A percentile compares a stretch with the other conserved stretches of the same genome.
phyloP scores from a whole-genome alignment of 2,113 vertebrate genomes.

The Oxyura jamaicensis region DNA sequence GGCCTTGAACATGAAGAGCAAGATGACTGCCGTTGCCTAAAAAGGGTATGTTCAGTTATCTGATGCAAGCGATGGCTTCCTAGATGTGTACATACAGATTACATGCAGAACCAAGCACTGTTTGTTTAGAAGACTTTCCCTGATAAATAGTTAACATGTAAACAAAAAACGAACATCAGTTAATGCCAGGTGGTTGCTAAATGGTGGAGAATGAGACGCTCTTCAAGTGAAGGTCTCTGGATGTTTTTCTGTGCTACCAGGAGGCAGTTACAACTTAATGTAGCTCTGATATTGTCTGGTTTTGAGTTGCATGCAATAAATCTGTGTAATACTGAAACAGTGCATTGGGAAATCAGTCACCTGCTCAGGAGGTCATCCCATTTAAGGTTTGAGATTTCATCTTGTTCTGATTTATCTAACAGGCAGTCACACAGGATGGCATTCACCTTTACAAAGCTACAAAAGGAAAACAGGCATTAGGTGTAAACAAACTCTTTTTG shows the following conservation, averaged over 20 bases:
- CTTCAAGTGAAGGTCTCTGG: not conserved
- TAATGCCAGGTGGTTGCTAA: not conserved
- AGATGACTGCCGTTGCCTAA: not conserved
- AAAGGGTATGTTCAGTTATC: not conserved
- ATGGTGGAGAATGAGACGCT: not conserved
- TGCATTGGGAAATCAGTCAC: slow-evolving; percentile 59
- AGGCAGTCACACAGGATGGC: slow-evolving; percentile 91
- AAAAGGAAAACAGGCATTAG: not conserved
- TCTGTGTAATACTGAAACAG: not conserved
- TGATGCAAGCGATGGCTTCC: not conserved
- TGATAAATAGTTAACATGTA: not conserved
- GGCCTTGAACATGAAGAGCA: not conserved
- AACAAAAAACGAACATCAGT: not conserved
- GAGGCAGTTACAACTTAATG: not conserved
- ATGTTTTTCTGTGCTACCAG: not conserved
- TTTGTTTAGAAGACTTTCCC: not conserved
- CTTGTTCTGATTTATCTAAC: slow-evolving; percentile 89
- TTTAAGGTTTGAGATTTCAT: slow-evolving; percentile 82
- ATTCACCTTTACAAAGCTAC: slow-evolving; percentile 89
- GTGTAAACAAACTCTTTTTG: not conserved
- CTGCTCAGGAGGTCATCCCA: slow-evolving; percentile 94
- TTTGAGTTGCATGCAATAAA: not conserved
- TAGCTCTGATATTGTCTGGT: not conserved
- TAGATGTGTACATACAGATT: not conserved
- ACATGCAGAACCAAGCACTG: not conserved